A percentile compares a stretch with the other conserved stretches of the same genome.
phyloP scores from a whole-genome alignment of 2,888 invertebrate species.

The Hydraecia micacea region DNA sequence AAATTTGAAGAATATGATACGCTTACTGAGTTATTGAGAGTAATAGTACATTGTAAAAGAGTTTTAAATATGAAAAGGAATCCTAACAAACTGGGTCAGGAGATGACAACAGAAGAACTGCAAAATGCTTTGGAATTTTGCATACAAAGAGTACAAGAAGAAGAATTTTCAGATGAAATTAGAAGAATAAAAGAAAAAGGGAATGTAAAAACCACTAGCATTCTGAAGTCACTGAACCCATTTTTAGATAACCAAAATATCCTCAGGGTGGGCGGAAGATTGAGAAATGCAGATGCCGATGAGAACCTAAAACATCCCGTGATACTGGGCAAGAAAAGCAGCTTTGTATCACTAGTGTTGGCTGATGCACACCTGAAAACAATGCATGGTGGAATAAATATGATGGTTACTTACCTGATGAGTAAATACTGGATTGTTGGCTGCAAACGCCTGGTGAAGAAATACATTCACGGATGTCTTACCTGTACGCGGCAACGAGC shows the following conservation, averaged over 20 bases:
- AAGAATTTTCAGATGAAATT: constrained; percentile 28
- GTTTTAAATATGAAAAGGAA: constrained; percentile 50
- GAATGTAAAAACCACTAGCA: constrained; percentile 44
- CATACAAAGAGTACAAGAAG: constrained; percentile 49
- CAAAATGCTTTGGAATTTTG: constrained; percentile 45
- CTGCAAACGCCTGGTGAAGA: constrained; percentile 56
- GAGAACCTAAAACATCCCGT: constrained; percentile 62
- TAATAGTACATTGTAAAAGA: constrained; percentile 45
- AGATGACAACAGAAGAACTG: constrained; percentile 52
- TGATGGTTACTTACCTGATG: constrained; percentile 62
- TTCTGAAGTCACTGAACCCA: constrained; percentile 55
- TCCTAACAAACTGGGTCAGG: constrained; percentile 8
- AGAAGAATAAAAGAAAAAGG: constrained; percentile 20
- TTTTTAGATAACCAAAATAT: constrained; percentile 55
- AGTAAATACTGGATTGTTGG: constrained; percentile 62
- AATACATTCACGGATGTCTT: constrained; percentile 38
- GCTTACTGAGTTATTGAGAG: constrained; percentile 37
- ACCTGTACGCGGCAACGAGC: constrained; percentile 59
- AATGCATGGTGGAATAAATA: constrained; percentile 62
- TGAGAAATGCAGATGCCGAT: constrained; percentile 41
- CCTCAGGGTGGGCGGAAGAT: constrained; percentile 66
- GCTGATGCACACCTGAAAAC: constrained; percentile 57
- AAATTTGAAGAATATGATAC: constrained; percentile 40
- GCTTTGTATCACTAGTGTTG: constrained; percentile 58
- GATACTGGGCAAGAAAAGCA: constrained; percentile 56